Conservation (phyloP, 2,113 vertebrate genomes). For the Anhinga rufa region DNA sequence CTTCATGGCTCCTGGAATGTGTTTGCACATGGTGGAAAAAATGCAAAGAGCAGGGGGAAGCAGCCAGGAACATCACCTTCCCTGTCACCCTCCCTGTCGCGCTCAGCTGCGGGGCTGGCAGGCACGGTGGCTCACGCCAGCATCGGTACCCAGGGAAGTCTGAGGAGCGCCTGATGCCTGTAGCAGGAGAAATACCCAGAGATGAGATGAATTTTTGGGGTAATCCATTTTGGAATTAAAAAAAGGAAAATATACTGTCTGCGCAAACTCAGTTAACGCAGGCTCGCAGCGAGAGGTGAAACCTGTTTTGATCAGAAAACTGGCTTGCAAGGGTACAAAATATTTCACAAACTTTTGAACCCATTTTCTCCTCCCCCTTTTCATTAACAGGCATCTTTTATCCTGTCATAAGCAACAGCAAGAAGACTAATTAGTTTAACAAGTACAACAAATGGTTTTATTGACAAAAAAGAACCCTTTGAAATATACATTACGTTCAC, state of each 20-base stretch:
- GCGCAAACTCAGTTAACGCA: neutral
- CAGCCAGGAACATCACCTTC: neutral
- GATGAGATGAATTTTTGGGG: neutral
- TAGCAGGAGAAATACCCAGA: neutral
- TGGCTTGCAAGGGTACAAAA: constrained; percentile 5
- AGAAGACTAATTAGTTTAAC: constrained; percentile 33
- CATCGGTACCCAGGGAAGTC: neutral
- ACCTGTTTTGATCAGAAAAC: neutral
- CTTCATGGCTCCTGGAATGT: neutral
- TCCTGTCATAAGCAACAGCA: constrained; percentile 40
- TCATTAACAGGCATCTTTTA: constrained; percentile 38
- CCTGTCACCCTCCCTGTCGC: neutral
- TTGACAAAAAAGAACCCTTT: constrained; percentile 41
- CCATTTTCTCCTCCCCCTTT: neutral
- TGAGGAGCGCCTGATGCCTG: neutral
- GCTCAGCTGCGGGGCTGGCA: fast-evolving
- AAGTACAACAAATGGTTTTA: constrained; percentile 57
- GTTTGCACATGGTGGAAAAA: constrained; percentile 39
- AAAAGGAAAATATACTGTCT: neutral
- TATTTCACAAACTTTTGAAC: constrained; percentile 26
- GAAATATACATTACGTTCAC: constrained; percentile 55
- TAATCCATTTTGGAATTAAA: neutral
- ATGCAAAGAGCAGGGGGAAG: neutral
- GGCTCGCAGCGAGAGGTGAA: neutral
- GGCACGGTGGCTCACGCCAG: neutral